These are phyloP conservation scores for Lycophotia porphyrea DNA, from an alignment of 2,888 invertebrate species.

Conservation along the genomic window DNA sequence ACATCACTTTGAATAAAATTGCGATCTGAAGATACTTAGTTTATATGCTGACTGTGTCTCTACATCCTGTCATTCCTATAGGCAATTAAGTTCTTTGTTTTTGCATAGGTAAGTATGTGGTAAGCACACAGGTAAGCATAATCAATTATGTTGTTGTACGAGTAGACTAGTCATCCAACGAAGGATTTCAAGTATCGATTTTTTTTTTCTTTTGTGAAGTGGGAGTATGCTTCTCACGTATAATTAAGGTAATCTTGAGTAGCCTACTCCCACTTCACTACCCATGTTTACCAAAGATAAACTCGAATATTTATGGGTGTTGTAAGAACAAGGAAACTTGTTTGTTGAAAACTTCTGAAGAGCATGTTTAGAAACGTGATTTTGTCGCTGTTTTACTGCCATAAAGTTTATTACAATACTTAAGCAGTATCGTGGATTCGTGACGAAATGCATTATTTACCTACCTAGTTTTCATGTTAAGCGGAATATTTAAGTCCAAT, in stretches of 20 bases:
- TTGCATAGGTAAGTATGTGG: background rate
- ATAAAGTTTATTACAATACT: background rate
- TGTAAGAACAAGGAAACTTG: background rate
- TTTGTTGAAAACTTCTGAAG: background rate
- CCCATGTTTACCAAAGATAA: background rate
- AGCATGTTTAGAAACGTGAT: background rate
- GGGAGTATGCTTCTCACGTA: too few species aligned
- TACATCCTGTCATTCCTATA: background rate
- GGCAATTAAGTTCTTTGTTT: slow-evolving; percentile 5
- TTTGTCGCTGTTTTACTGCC: background rate
- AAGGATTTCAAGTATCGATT: background rate
- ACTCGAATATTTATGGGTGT: background rate
- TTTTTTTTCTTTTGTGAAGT: too few species aligned
- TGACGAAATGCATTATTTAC: background rate
- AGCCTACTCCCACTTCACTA: background rate
- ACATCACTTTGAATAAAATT: background rate
- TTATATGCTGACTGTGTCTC: background rate
- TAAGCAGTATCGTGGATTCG: background rate
- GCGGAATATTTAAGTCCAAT: background rate
- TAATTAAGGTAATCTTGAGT: background rate
- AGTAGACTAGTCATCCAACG: background rate
- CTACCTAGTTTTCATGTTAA: background rate
- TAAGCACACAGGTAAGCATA: too few species aligned
- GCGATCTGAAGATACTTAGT: background rate
- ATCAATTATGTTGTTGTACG: background rate